phyloP scores from a whole-genome alignment of 2,888 invertebrate species.

The Andrena chrysosceles region DNA sequence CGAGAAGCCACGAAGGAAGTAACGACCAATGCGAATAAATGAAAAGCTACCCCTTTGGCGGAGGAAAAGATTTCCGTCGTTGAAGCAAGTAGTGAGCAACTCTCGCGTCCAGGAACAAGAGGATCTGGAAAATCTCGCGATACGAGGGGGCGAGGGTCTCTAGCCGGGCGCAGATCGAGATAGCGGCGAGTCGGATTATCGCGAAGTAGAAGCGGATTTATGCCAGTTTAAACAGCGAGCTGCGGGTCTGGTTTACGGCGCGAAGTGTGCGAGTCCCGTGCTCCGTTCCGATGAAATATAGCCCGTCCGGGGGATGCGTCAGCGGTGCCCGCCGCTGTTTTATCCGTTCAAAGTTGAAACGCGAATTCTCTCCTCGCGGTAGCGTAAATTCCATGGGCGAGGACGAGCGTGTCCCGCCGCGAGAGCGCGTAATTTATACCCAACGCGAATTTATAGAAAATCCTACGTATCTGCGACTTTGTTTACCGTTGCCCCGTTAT shows the following conservation, averaged over 20 bases:
- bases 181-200: constrained; percentile 60
- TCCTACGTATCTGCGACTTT: not conserved
- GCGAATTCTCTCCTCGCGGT: constrained; percentile 32
- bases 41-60: not conserved
- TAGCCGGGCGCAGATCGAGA: constrained; percentile 19
- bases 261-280: constrained; percentile 47
- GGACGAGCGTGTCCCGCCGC: constrained; percentile 1
- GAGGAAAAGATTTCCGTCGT: not conserved
- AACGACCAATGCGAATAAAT: too few relatives aligned
- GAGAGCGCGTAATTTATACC: constrained; percentile 1
- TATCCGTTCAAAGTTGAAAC: constrained; percentile 45
- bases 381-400: constrained; percentile 26
- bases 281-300: constrained; percentile 74
- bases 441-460: constrained; percentile 4
- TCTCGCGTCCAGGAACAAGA: not conserved
- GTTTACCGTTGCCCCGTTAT: not conserved
- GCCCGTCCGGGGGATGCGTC: constrained; percentile 61
- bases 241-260: constrained; percentile 73
- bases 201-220: constrained; percentile 74
- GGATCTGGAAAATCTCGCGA: constrained; percentile 33
- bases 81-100: not conserved
- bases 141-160: constrained; percentile 15
- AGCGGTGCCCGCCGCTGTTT: constrained; percentile 47
- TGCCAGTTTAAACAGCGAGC: constrained; percentile 75
- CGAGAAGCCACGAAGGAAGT: too few relatives aligned